Evolutionary conservation across 2,113 vertebrate genomes (phyloP), one percentile per base, ranked within the genome.

Genomic region (Callocephalon fimbriatum): DNA sequence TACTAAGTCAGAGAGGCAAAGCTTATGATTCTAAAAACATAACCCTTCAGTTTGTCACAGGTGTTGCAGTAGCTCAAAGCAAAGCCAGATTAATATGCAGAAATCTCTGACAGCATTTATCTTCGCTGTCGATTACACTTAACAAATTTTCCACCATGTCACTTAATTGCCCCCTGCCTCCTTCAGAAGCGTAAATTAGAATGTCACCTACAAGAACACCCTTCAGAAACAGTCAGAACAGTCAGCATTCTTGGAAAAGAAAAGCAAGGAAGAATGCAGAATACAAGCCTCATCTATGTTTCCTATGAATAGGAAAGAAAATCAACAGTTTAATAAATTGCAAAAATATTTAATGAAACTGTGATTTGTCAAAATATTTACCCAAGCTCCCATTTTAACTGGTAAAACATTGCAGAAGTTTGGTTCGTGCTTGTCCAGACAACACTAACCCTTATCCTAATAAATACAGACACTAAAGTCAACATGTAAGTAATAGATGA

Each of bases 41-140:
- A 91, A 94, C 50, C 47, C 93, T 86, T 91, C 32, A 11, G 54
- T 95, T 93, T 84, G 5, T 63, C 76, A 70, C 83, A 91, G 63
- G 47, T 94, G 76, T 56, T 84, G 51, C 51, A 63, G 29, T 42
- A 94, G 56, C 56, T 94, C 68, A 74, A 91, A 95, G 88, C 66
- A 84, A 97, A 92, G 40, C 58, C 88, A 94, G 83, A 95, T 97
- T 95, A 95, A 95, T 93, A 96, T 95, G 93, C 94, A 91, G 83
- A 91, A 91, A 93, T 92, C 56, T 74, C 59, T 93, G 95, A 58
- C 67, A 83, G 72, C 91, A 44, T 97, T 96, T 93, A 94, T 96
- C 89, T 76, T 95, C 4, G 1, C 56, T 86, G 93, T 81, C 96
- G 94, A 96, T 97, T 96, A 89, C 94, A 96, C 93, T 91, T 95